A percentile compares a stretch with the other conserved stretches of the same genome.
Evolutionary conservation across 2,113 vertebrate species (phyloP).

Genomic region (Isichthys henryi): DNA sequence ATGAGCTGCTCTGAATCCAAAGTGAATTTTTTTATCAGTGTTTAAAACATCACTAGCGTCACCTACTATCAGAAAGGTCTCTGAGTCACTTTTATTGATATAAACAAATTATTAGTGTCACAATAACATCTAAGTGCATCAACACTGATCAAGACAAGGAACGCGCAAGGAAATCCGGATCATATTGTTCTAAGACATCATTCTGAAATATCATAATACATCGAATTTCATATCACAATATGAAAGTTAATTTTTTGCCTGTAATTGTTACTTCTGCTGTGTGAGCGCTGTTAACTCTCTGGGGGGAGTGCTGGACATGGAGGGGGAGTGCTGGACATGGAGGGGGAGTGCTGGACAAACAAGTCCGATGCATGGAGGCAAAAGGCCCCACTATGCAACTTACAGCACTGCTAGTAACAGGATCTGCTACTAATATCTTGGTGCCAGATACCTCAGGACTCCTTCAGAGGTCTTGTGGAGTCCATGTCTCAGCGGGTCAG

Average conservation of each 20-base stretch:
- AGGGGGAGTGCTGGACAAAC: too few species aligned
- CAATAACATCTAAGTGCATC: neutral
- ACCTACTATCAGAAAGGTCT: neutral
- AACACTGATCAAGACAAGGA: neutral
- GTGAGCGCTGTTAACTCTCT: neutral
- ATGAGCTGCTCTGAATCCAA: neutral
- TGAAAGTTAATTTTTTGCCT: neutral
- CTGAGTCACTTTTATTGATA: neutral
- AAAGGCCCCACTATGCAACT: too few species aligned
- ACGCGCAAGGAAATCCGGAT: neutral
- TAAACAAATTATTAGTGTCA: neutral
- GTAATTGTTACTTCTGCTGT: neutral
- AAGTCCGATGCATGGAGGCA: too few species aligned
- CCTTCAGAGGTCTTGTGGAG: too few species aligned
- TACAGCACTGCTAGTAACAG: too few species aligned
- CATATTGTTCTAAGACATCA: neutral
- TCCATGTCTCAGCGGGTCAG: too few species aligned
- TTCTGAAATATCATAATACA: neutral
- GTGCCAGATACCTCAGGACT: too few species aligned
- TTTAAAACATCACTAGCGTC: neutral
- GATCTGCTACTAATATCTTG: too few species aligned
- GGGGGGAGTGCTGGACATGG: too few species aligned
- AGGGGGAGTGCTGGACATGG: too few species aligned
- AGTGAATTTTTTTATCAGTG: neutral
- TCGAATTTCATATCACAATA: neutral